phyloP scores from a whole-genome alignment of 2,113 vertebrate species.

The human (Homo sapiens) region DNA sequence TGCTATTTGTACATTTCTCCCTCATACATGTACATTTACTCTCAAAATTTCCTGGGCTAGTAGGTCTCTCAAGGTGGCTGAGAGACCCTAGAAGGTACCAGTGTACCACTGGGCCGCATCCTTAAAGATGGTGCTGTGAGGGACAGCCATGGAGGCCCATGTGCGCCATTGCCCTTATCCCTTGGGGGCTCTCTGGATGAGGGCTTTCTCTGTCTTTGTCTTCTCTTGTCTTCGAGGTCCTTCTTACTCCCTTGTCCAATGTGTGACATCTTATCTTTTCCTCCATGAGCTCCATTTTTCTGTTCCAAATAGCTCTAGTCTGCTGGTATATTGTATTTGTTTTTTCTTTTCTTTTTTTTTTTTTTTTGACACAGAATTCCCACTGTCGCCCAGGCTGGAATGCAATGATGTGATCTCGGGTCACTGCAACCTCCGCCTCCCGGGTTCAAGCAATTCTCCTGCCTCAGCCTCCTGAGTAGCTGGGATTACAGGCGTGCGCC shows the following conservation, averaged over 20 bases:
- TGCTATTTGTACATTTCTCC: not conserved
- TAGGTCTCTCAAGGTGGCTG: not conserved
- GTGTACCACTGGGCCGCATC: not conserved
- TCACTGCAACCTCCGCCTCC: too few species aligned
- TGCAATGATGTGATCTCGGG: too few species aligned
- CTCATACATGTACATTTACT: not conserved
- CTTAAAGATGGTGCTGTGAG: accelerated
- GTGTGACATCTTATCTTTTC: not conserved
- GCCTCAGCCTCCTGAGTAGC: too few species aligned
- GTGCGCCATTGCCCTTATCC: not conserved
- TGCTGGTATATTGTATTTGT: too few species aligned
- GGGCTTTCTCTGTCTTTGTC: not conserved
- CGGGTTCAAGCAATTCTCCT: too few species aligned
- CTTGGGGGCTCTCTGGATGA: not conserved
- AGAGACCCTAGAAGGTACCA: not conserved
- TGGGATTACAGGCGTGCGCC: too few species aligned
- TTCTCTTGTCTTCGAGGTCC: not conserved
- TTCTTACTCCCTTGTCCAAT: accelerated
- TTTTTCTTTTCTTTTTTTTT: too few species aligned
- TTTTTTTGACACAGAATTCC: too few species aligned
- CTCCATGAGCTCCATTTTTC: not conserved
- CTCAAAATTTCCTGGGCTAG: not conserved
- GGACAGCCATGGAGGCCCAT: accelerated
- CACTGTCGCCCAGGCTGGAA: too few species aligned
- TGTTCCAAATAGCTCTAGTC: not conserved